phyloP scores from a whole-genome alignment of 2,888 invertebrate species.

The Homarus gammarus region DNA sequence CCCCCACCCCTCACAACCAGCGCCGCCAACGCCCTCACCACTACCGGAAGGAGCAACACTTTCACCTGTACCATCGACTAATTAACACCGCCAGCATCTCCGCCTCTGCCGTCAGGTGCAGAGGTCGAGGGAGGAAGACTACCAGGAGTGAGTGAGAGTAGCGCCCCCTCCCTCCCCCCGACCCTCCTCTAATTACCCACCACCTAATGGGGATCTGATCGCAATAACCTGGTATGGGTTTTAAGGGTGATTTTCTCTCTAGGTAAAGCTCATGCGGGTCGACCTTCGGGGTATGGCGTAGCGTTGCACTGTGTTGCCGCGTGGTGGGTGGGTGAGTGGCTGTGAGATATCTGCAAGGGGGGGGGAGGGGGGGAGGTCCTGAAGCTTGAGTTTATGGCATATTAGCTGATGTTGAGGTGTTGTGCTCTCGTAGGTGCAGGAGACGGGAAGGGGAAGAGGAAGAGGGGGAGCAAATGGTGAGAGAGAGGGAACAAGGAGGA shows the following conservation, averaged over 20 bases:
- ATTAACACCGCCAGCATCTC: background rate
- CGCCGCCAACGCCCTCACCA: no score
- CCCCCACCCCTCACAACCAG: background rate
- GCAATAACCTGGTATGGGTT: no score
- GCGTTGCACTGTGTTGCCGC: background rate
- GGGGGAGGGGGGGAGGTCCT: background rate
- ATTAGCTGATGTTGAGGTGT: background rate
- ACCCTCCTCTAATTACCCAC: background rate
- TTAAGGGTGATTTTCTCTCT: background rate
- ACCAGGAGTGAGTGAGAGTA: background rate
- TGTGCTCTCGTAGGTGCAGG: background rate
- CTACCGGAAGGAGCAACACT: background rate
- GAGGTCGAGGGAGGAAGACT: constrained; percentile 7
- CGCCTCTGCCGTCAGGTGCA: constrained; percentile 7
- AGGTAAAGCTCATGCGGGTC: background rate
- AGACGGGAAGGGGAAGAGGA: background rate
- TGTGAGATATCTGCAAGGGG: background rate
- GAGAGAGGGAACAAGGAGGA: background rate
- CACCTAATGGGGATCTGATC: background rate
- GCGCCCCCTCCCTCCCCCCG: background rate
- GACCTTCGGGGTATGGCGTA: background rate
- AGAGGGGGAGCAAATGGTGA: background rate
- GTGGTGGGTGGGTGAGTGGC: background rate
- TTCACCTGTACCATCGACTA: constrained; percentile 3
- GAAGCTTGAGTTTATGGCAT: background rate